Evolutionary conservation across 2,797 vertebrate species (phyloP), one percentile per base, ranked within the genome.

Genomic region (Clamator glandarius): DNA sequence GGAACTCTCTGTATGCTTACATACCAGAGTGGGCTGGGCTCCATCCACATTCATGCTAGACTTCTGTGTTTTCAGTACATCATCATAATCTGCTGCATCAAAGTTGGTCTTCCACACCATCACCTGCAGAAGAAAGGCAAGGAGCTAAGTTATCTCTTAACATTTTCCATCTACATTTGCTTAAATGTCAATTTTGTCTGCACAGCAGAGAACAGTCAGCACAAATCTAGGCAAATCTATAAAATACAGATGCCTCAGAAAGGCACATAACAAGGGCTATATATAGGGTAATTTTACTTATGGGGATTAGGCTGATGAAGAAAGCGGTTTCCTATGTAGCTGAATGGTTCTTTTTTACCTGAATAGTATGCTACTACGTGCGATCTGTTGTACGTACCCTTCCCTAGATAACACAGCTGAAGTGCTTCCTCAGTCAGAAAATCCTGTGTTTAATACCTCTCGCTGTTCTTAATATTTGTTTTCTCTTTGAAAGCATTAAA

Each of bases 91-190:
- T 36, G 42, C 67, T 18, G 86, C 31, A 67, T 98, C 98, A 77
- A 99, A 99, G 95, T 99, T 99, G 51, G 98, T 99, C 97, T 98
- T 99, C 99, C 99, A 99, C 83, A 99, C 98, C 99, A 99, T 98
- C 48, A 99, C 98, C 99, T 99, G 94, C 19, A 90, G 59, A 94
- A 91, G 59, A 82, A 96, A 87, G 50, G 23, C 31, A 80, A 33
- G 44, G 11, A 44, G 25, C 29, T 87, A 87, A 51, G 41, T 52
- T 67, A 26, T 24, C 7, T 51, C 35, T 77, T 63, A 68, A 76
- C 57, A 42, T 55, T 63, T 78, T 35, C 63, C 50, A 52, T 19
- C 35, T 59, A 12, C 3, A 1, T 54, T 55, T 63, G 35, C 28
- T 84, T 83, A 54, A 31, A 55, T 36, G 67, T 72, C 6, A 39